phyloP scores from a whole-genome alignment of 2,113 vertebrate genomes.

The Taurulus bubalis region DNA sequence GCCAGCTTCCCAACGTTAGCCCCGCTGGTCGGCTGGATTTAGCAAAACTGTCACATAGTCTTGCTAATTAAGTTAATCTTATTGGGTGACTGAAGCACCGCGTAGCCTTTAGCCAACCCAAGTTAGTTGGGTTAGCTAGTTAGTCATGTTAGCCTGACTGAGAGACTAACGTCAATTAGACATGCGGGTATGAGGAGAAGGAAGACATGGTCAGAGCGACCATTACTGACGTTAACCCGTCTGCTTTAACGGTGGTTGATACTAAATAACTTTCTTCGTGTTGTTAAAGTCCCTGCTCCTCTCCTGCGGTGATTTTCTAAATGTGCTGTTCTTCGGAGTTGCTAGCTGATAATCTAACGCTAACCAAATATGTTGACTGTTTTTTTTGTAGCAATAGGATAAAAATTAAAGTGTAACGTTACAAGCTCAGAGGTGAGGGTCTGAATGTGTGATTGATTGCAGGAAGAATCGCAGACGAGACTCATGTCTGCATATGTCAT shows the following conservation, averaged over 20 bases:
- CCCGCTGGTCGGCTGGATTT: slow-evolving; percentile 46
- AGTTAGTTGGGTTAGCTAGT: slow-evolving; percentile 43
- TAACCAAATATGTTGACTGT: not conserved
- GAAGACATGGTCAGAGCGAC: slow-evolving; percentile 1
- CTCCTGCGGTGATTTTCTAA: not conserved
- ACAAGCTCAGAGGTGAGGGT: not conserved
- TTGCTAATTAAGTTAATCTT: slow-evolving; percentile 76
- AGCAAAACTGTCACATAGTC: slow-evolving; percentile 69
- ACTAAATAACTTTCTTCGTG: slow-evolving; percentile 47
- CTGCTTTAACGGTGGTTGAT: not conserved
- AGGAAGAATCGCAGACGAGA: slow-evolving; percentile 55
- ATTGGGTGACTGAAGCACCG: slow-evolving; percentile 48
- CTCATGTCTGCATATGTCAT: slow-evolving; percentile 54
- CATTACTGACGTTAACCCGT: not conserved
- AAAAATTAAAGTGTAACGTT: not conserved
- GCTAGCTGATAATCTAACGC: not conserved
- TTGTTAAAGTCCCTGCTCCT: not conserved
- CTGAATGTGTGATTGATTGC: slow-evolving; percentile 33
- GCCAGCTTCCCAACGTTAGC: slow-evolving; percentile 15
- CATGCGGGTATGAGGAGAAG: not conserved
- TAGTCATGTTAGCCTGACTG: slow-evolving; percentile 3
- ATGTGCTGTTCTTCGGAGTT: not conserved
- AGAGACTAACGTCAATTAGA: not conserved
- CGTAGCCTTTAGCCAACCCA: slow-evolving; percentile 30
- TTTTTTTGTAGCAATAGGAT: not conserved